phyloP scores from a whole-genome alignment of 2,113 vertebrate genomes.

The Heterotilapia buettikoferi region DNA sequence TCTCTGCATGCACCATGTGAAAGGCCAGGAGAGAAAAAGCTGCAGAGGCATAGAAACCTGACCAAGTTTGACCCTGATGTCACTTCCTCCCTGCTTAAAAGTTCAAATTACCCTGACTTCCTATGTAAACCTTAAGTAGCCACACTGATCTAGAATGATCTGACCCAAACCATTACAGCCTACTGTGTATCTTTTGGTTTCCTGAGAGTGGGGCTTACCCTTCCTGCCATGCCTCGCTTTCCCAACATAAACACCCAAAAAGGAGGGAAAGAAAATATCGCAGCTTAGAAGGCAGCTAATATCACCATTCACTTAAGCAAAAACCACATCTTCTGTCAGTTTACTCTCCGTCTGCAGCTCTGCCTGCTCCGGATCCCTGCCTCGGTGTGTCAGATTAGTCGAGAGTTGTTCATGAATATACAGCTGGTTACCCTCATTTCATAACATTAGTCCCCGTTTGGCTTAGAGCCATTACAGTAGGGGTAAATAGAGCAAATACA shows the following conservation, averaged over 20 bases:
- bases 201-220: conserved; percentile 18
- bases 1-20: conserved; percentile 14
- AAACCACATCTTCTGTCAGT: conserved; percentile 37
- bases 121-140: conserved; percentile 4
- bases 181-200: conserved; percentile 41
- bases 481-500: conserved; percentile 58
- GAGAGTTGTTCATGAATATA: conserved; percentile 49
- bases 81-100: conserved; percentile 18
- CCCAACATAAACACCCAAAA: conserved; percentile 26
- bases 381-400: conserved; percentile 61
- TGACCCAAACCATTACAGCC: conserved; percentile 23
- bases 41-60: conserved; percentile 17
- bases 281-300: conserved; percentile 21
- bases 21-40: conserved; percentile 2
- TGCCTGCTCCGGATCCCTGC: conserved; percentile 13
- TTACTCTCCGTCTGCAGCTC: conserved; percentile 13
- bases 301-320: conserved; percentile 29
- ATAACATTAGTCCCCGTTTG: conserved; percentile 43
- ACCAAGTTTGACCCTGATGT: conserved; percentile 42
- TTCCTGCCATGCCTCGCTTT: conserved; percentile 23
- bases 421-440: conserved; percentile 53
- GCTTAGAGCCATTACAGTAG: conserved; percentile 57
- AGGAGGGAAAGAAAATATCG: conserved; percentile 9
- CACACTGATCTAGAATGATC: conserved; percentile 14
- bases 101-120: conserved; percentile 40